A percentile compares a stretch with the other conserved stretches of the same genome.
These are phyloP conservation scores for Megalops cyprinoides DNA, from an alignment of 2,797 vertebrate genomes.

Conservation along the genomic window DNA sequence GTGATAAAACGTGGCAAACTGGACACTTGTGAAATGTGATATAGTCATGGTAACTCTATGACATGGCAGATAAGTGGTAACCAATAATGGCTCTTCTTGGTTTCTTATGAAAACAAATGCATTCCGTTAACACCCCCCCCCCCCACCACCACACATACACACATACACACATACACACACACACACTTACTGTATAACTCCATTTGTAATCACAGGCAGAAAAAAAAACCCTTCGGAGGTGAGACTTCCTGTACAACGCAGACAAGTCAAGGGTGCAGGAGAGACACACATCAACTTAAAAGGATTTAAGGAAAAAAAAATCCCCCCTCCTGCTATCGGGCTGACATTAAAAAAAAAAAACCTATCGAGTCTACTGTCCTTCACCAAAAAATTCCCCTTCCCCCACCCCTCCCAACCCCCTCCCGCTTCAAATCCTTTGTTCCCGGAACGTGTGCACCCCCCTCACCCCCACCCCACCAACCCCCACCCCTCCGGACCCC, in stretches of 20 bases:
- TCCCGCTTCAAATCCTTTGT: slow-evolving; percentile 74
- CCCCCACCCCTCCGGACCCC: slow-evolving; percentile 61
- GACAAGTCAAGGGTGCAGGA: not conserved
- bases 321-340: not conserved
- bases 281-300: not conserved
- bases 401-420: slow-evolving; percentile 42
- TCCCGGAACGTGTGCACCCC: slow-evolving; percentile 79
- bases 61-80: too few relatives aligned
- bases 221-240: not conserved
- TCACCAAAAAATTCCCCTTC: slow-evolving; percentile 40
- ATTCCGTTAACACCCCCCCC: too few relatives aligned
- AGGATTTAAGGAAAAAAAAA: not conserved
- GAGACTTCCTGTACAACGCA: not conserved
- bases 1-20: too few relatives aligned
- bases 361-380: slow-evolving; percentile 47
- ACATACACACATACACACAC: too few relatives aligned
- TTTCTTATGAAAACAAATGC: too few relatives aligned
- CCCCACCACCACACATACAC: too few relatives aligned
- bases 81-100: too few relatives aligned
- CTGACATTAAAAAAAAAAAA: slow-evolving; percentile 26
- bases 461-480: slow-evolving; percentile 54
- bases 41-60: too few relatives aligned
- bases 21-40: too few relatives aligned
- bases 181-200: too few relatives aligned
- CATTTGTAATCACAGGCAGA: not conserved